These are phyloP conservation scores for Emydocephalus ijimae DNA, from an alignment of 2,113 vertebrate species.

Conservation along the genomic window DNA sequence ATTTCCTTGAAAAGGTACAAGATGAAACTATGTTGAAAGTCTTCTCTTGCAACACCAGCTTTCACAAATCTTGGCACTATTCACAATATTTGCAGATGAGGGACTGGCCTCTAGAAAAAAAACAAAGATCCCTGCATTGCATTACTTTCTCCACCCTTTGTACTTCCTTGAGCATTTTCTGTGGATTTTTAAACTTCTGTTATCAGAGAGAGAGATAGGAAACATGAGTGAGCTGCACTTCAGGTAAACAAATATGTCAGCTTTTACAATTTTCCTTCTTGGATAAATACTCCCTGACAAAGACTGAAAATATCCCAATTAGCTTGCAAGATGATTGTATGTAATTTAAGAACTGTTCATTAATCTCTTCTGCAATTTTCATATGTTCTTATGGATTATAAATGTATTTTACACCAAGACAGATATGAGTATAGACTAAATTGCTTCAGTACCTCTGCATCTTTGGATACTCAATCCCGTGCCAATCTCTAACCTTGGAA, in stretches of 20 bases:
- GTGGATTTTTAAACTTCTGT: neutral
- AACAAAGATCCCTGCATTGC: neutral
- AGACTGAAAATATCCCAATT: neutral
- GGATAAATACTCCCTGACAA: neutral
- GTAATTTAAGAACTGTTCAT: neutral
- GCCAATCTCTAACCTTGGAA: no score
- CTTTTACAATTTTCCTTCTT: neutral
- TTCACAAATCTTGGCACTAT: neutral
- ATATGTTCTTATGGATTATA: neutral
- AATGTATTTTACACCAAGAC: neutral
- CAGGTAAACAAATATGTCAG: neutral
- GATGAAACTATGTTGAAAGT: neutral
- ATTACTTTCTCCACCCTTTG: neutral
- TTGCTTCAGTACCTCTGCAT: no score
- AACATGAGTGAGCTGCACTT: neutral
- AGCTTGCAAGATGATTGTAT: neutral
- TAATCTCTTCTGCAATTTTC: neutral
- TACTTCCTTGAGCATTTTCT: neutral
- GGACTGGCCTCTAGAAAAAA: neutral
- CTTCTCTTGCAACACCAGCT: neutral
- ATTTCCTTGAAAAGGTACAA: neutral
- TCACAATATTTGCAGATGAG: neutral
- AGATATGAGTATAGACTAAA: neutral
- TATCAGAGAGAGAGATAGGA: neutral
- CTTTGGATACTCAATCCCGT: no score